Percentiles rank a stretch among this genome's conserved stretches.
Evolutionary conservation across 1,140 invertebrate genomes (phyloP).

Genomic region (Anagrus nilaparvatae): DNA sequence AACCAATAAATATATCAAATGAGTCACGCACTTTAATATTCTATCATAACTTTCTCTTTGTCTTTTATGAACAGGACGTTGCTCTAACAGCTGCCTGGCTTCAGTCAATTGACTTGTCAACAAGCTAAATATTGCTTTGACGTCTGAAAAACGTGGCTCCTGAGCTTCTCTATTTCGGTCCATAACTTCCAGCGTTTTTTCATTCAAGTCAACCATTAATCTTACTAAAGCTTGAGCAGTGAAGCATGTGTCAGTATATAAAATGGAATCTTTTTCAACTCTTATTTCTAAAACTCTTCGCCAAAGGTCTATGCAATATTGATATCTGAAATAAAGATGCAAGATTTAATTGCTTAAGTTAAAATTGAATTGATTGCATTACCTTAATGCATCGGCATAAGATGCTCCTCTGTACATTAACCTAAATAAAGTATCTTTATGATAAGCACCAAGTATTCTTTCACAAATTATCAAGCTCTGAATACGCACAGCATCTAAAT

Average conservation of each 20-base stretch:
- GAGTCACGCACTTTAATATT: slow-evolving; percentile 67
- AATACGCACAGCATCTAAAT: slow-evolving; percentile 70
- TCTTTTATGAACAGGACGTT: slow-evolving; percentile 60
- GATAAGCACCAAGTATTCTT: slow-evolving; percentile 65
- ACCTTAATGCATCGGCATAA: slow-evolving; percentile 69
- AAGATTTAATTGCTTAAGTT: neutral
- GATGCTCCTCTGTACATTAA: slow-evolving; percentile 68
- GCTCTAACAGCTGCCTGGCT: slow-evolving; percentile 46
- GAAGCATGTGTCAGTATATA: slow-evolving; percentile 66
- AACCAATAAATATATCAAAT: slow-evolving; percentile 67
- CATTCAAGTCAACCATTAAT: slow-evolving; percentile 67
- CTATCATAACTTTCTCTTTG: slow-evolving; percentile 77
- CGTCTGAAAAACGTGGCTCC: slow-evolving; percentile 59
- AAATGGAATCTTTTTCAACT: slow-evolving; percentile 63
- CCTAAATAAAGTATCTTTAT: slow-evolving; percentile 80
- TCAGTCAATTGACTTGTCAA: slow-evolving; percentile 50
- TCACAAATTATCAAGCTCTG: slow-evolving; percentile 77
- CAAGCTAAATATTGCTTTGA: slow-evolving; percentile 58
- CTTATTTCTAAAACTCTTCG: slow-evolving; percentile 65
- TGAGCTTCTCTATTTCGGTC: slow-evolving; percentile 40
- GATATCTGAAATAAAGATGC: slow-evolving; percentile 48
- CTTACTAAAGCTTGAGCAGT: slow-evolving; percentile 69
- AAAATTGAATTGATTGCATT: neutral
- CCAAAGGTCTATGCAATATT: slow-evolving; percentile 80
- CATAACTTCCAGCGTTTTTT: slow-evolving; percentile 47